Base-by-base conservation (phyloP, 2,888 invertebrate species). In the Sesamia inferens region DNA sequence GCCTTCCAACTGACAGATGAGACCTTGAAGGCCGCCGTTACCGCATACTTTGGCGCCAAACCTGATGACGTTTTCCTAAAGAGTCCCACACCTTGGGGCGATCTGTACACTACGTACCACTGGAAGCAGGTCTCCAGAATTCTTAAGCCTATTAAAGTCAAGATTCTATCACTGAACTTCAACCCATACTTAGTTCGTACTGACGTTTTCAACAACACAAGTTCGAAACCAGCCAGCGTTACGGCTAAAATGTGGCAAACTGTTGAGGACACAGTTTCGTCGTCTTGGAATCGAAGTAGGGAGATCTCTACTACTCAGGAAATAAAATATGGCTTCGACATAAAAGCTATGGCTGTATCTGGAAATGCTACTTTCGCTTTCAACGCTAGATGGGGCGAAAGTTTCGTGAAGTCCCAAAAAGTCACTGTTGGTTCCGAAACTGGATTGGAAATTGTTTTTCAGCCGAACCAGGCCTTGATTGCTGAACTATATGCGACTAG, bases 11-110 rank as follows among this genome's bases (percentile, higher is more conserved):
- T 93, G 0, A 79, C 78, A 8, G 91, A 92, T 13, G 77, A 78
- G 0, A 87, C 81, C 0, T 51, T 93, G 4, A 92, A 90, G 76
- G 71, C 80, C 11, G 87, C 88, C 0, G 84, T 89, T 0, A 51
- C 76, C 0, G 42, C 66, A 0, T 85, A 89, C 75, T 88, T 88
- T 55, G 92, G 92, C 0, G 57, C 44, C 0, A 74, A 76, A 5
- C 93, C 92, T 16, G 62, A 74, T 16, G 77, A 84, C 10, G 77
- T 76, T 0, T 84, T 68, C 5, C 7, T 85, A 1, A 86, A 76
- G 5, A 90, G 90, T 71, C 93, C 93, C 0, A 93, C 93, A 0
- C 91, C 91, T 0, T 93, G 90, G 90, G 90, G 90, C 0, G 93
- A 93, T 68, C 74, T 93, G 0, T 92, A 90, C 83, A 68, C 74